A percentile compares a stretch with the other conserved stretches of the same genome.
Evolutionary conservation across 2,797 vertebrate genomes (phyloP).

Genomic region (Darevskia mixta): DNA sequence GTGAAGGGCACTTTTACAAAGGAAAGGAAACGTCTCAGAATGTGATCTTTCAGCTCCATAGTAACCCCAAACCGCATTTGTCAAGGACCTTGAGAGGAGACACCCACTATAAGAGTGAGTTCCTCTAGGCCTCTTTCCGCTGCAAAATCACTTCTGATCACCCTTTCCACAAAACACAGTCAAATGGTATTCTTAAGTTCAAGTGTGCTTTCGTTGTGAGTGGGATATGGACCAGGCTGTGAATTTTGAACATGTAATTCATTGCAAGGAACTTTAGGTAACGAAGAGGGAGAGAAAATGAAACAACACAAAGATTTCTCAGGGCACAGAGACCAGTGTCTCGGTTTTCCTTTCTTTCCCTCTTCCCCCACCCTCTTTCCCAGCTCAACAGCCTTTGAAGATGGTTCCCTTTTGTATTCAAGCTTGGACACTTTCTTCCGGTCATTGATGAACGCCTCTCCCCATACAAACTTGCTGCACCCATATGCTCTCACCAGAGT

Average conservation of each 20-base stretch:
- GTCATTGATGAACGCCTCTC: not conserved
- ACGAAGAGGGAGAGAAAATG: not conserved
- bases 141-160: not conserved
- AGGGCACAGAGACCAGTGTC: not conserved
- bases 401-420: not conserved
- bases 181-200: not conserved
- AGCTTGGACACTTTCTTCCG: not conserved
- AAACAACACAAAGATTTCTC: not conserved
- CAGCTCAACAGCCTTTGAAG: constrained; percentile 10
- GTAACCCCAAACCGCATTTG: not conserved
- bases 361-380: not conserved
- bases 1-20: not conserved
- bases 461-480: not conserved
- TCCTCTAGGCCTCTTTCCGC: not conserved
- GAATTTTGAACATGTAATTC: not conserved
- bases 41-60: constrained; percentile 12
- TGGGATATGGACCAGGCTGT: not conserved
- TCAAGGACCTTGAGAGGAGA: not conserved
- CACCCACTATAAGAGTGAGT: not conserved
- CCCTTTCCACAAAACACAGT: not conserved
- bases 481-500: not conserved
- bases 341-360: not conserved
- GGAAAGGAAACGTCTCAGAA: constrained; percentile 1
- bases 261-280: not conserved
- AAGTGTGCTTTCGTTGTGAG: not conserved